Conservation (phyloP, 2,797 vertebrate species). For the Coluber constrictor region DNA sequence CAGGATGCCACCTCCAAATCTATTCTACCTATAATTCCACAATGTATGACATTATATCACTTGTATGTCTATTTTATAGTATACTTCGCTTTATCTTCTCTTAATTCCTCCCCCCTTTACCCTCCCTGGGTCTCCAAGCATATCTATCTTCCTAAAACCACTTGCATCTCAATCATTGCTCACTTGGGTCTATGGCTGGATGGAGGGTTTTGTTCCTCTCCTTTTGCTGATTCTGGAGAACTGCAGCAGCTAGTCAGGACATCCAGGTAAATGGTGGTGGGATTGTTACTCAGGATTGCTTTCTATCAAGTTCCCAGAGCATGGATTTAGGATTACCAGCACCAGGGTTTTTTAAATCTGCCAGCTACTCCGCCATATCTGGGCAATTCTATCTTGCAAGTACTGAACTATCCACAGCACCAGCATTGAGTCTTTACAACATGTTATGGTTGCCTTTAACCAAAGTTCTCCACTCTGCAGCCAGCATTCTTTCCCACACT, state of each 20-base stretch:
- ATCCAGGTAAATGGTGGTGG: neutral
- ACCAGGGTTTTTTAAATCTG: neutral
- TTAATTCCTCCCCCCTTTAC: neutral
- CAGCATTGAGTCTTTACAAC: neutral
- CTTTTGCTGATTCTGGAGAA: neutral
- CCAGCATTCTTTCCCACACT: neutral
- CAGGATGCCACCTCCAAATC: neutral
- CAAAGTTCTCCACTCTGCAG: neutral
- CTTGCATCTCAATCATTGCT: neutral
- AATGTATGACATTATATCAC: too few species aligned
- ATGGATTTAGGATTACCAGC: neutral
- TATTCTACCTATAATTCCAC: too few species aligned
- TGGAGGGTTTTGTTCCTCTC: neutral
- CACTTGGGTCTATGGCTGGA: neutral
- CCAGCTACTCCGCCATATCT: neutral
- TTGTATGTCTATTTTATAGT: neutral
- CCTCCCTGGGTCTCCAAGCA: neutral
- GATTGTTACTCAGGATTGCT: neutral
- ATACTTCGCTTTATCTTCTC: neutral
- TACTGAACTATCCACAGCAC: neutral
- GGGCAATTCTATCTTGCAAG: neutral
- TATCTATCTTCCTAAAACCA: neutral
- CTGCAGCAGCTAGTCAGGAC: neutral
- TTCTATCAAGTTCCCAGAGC: neutral
- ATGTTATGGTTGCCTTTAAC: neutral